phyloP scores from a whole-genome alignment of 2,888 invertebrate species.

The Oasisia sp. region DNA sequence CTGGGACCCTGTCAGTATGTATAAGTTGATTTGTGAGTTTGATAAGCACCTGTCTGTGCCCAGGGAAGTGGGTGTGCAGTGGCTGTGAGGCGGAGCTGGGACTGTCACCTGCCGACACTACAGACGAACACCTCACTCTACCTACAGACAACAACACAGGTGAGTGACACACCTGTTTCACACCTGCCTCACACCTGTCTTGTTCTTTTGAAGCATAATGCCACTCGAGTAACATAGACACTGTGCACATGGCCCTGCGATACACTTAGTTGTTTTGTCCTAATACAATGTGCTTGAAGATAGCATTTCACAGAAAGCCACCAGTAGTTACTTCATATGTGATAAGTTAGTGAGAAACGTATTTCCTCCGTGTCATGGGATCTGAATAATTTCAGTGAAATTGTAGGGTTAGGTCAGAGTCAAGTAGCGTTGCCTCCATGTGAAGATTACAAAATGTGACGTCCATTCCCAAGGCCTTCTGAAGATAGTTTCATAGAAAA shows the following conservation, averaged over 20 bases:
- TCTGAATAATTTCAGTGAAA: too few relatives aligned
- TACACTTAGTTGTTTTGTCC: too few relatives aligned
- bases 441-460: too few relatives aligned
- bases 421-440: too few relatives aligned
- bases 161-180: neutral
- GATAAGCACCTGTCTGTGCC: neutral
- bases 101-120: neutral
- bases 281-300: too few relatives aligned
- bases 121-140: neutral
- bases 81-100: conserved; percentile 38
- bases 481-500: too few relatives aligned
- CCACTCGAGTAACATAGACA: neutral
- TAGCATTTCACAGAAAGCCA: too few relatives aligned
- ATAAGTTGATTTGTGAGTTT: neutral
- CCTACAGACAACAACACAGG: conserved; percentile 20
- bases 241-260: neutral
- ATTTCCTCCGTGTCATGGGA: too few relatives aligned
- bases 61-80: conserved; percentile 45
- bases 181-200: neutral
- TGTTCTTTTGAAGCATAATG: neutral
- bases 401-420: too few relatives aligned
- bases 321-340: too few relatives aligned
- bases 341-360: too few relatives aligned
- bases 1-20: neutral
- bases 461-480: too few relatives aligned